These are phyloP conservation scores for Neomicropteryx cornuta DNA, from an alignment of 1,140 invertebrate genomes.

Conservation along the genomic window DNA sequence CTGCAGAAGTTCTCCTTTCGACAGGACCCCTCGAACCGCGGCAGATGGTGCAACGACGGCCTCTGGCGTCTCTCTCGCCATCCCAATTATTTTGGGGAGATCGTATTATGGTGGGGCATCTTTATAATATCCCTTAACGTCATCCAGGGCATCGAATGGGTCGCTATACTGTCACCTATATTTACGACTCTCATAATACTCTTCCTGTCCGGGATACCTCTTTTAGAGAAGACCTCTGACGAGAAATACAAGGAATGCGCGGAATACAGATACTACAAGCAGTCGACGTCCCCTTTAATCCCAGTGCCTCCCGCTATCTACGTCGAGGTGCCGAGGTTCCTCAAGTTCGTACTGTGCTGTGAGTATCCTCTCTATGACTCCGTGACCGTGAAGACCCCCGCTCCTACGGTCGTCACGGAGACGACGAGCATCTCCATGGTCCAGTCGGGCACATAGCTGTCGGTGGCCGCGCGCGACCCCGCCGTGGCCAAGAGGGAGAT, in stretches of 20 bases:
- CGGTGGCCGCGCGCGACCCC: constrained; percentile 43
- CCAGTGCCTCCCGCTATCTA: constrained; percentile 78
- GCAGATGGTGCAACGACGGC: constrained; percentile 83
- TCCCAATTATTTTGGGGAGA: constrained; percentile 94
- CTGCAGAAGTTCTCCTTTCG: constrained; percentile 84
- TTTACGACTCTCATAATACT: constrained; percentile 82
- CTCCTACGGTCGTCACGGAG: constrained; percentile 54
- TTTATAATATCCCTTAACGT: constrained; percentile 83
- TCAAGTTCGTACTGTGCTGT: constrained; percentile 77
- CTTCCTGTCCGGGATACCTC: constrained; percentile 77
- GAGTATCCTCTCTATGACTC: constrained; percentile 81
- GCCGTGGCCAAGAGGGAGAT: constrained; percentile 25
- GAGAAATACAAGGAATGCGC: constrained; percentile 76
- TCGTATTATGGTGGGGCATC: constrained; percentile 88
- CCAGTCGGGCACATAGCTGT: constrained; percentile 66
- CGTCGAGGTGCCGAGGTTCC: constrained; percentile 63
- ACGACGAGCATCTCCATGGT: constrained; percentile 62
- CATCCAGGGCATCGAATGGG: constrained; percentile 68
- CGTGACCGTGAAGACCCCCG: constrained; percentile 51
- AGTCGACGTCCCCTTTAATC: constrained; percentile 75
- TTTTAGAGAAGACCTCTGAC: constrained; percentile 75
- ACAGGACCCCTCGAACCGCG: constrained; percentile 75
- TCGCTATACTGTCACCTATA: constrained; percentile 76
- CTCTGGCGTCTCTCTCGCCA: constrained; percentile 84
- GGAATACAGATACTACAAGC: constrained; percentile 77